phyloP scores from a whole-genome alignment of 2,888 invertebrate species.

The Chloroclysta siterata region DNA sequence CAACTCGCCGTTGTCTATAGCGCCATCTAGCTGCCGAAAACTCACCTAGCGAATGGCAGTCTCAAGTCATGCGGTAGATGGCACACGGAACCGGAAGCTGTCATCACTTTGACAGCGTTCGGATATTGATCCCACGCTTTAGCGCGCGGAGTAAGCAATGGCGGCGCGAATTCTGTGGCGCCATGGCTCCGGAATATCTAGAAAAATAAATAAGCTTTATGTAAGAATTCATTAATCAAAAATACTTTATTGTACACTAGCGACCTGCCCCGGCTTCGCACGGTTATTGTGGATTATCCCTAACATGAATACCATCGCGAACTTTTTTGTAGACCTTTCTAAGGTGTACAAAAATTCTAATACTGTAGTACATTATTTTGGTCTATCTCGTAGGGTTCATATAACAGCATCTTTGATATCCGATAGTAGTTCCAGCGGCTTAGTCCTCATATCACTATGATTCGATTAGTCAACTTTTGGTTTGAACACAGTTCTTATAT shows the following conservation, averaged over 20 bases:
- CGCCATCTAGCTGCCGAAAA: constrained; percentile 9
- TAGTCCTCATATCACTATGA: constrained; percentile 78
- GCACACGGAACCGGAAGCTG: constrained; percentile 93
- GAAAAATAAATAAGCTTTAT: background rate
- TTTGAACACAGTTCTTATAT: background rate
- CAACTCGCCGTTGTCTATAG: background rate
- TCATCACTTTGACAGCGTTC: constrained; percentile 92
- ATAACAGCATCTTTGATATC: constrained; percentile 61
- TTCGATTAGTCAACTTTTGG: constrained; percentile 88
- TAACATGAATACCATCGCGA: no score
- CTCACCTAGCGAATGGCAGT: constrained; percentile 78
- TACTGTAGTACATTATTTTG: no score
- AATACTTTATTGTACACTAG: no score
- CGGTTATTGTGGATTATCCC: no score
- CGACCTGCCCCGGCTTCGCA: no score
- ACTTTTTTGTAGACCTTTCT: no score
- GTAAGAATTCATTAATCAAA: no score
- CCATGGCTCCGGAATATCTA: constrained; percentile 91
- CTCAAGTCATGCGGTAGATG: constrained; percentile 94
- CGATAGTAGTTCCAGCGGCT: constrained; percentile 49
- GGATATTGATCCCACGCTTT: constrained; percentile 85
- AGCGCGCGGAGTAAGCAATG: constrained; percentile 91
- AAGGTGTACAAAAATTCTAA: no score
- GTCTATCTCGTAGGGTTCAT: no score
- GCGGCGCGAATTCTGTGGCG: constrained; percentile 91